phyloP scores from a whole-genome alignment of 35 echinoderm and acorn worm species.

The Patiria miniata region DNA sequence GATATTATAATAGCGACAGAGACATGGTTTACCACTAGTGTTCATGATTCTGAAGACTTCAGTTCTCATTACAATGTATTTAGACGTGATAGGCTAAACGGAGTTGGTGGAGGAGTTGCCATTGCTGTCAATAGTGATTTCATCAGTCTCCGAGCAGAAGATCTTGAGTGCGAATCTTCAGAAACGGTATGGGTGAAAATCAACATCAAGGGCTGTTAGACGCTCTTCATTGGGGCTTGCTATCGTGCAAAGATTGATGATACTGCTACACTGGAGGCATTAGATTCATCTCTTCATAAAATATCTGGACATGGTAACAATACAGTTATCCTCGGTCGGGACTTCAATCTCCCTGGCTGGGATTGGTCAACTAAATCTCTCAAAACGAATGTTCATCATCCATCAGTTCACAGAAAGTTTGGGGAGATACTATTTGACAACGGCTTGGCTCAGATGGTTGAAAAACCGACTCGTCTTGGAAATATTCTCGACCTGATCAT shows the following conservation, averaged over 20 bases:
- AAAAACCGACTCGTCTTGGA: too few species aligned
- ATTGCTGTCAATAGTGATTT: slow-evolving; percentile 52
- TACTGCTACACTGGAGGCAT: too few species aligned
- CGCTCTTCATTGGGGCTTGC: too few species aligned
- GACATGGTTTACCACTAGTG: slow-evolving; percentile 59
- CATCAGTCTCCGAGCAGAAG: background rate
- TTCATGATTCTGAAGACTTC: slow-evolving; percentile 60
- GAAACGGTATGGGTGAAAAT: too few species aligned
- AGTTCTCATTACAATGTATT: slow-evolving; percentile 51
- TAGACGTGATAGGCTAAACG: slow-evolving; percentile 38
- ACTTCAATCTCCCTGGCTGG: slow-evolving; percentile 23
- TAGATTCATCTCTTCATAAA: too few species aligned
- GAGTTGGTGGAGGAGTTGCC: slow-evolving; percentile 47
- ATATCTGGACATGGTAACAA: too few species aligned
- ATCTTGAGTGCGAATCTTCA: background rate
- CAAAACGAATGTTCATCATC: too few species aligned
- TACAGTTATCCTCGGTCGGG: background rate
- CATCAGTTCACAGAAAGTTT: background rate
- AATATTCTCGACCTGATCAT: too few species aligned
- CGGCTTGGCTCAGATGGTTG: slow-evolving; percentile 14
- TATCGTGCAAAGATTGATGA: too few species aligned
- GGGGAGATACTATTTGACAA: slow-evolving; percentile 9
- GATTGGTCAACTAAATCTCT: too few species aligned
- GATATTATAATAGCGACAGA: slow-evolving; percentile 71
- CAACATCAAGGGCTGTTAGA: too few species aligned